Evolutionary conservation across 2,797 vertebrate species (phyloP).

Genomic region (Dipus sagitta): DNA sequence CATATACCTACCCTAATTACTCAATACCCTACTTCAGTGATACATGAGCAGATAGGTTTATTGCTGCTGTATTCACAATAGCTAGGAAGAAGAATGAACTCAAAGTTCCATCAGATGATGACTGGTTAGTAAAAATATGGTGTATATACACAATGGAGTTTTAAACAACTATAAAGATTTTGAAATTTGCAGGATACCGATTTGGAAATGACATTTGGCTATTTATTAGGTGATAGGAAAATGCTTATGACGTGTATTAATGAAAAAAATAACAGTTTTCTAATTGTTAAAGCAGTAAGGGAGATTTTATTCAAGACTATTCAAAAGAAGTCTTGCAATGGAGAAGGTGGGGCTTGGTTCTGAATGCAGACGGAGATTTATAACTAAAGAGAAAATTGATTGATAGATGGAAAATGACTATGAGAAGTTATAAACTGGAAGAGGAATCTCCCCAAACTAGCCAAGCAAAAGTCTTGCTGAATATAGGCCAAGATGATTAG

Average conservation of each 20-base stretch:
- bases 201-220: neutral
- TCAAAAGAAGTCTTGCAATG: neutral
- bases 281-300: neutral
- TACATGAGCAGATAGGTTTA: too few relatives aligned
- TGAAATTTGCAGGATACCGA: neutral
- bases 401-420: neutral
- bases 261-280: neutral
- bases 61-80: too few relatives aligned
- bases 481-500: neutral
- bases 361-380: neutral
- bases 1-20: too few relatives aligned
- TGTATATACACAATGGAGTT: too few relatives aligned
- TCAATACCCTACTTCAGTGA: too few relatives aligned
- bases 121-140: too few relatives aligned
- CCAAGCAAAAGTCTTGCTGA: neutral
- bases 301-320: neutral
- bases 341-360: neutral
- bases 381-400: neutral
- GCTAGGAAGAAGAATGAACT: too few relatives aligned
- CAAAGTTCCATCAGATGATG: too few relatives aligned
- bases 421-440: neutral
- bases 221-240: neutral
- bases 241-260: neutral
- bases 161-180: too few relatives aligned
- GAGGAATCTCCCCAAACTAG: neutral